Conservation (phyloP, 2,888 invertebrate species). For the Portevinia maculata region DNA sequence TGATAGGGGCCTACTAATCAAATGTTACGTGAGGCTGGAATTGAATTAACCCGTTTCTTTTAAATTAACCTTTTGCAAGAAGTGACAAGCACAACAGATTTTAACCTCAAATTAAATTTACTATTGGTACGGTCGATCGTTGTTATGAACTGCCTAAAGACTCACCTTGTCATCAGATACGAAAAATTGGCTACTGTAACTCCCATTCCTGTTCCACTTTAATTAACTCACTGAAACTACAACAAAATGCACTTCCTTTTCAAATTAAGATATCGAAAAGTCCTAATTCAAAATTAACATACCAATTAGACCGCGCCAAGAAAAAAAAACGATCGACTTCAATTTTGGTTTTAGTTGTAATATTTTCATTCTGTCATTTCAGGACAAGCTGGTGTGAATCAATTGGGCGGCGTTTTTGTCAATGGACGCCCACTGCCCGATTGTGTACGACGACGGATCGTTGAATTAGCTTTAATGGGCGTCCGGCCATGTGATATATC, state of each 20-base stretch:
- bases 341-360: conserved; percentile 34
- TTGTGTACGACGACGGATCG: conserved; percentile 95
- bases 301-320: conserved; percentile 57
- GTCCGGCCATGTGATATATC: conserved; percentile 98
- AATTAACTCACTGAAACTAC: conserved; percentile 42
- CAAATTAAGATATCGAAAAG: background rate
- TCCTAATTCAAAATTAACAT: conserved; percentile 56
- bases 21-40: too few species aligned
- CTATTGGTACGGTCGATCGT: too few species aligned
- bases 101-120: too few species aligned
- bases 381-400: conserved; percentile 99
- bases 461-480: conserved; percentile 96
- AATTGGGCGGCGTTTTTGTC: conserved; percentile 98
- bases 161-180: conserved; percentile 38
- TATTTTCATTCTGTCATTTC: conserved; percentile 72
- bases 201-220: conserved; percentile 53
- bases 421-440: conserved; percentile 98
- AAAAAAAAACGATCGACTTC: conserved; percentile 16
- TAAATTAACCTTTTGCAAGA: too few species aligned
- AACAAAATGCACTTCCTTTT: conserved; percentile 64
- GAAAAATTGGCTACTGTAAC: conserved; percentile 59
- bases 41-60: too few species aligned
- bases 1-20: too few species aligned
- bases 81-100: too few species aligned
- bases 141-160: conserved; percentile 37